Evolutionary conservation across 2,113 vertebrate genomes (phyloP), one percentile per base, ranked within the genome.

Genomic region (Cathartes aura): DNA sequence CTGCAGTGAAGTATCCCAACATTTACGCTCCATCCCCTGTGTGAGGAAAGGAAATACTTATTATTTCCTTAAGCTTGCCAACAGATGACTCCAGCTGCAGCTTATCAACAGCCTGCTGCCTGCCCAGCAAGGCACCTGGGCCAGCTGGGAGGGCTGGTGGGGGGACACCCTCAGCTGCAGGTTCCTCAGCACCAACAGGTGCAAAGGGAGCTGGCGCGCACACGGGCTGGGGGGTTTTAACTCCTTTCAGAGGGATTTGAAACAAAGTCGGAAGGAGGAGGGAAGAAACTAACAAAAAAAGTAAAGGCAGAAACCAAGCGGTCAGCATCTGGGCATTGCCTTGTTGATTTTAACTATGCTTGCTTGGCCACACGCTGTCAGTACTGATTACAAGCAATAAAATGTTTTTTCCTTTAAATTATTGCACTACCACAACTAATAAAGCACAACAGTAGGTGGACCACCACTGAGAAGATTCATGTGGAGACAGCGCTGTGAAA

Each of bases 201-300:
- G 36, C 22, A 3, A 4, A 14, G 14, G n/a, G 20, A 23, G 53
- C 30, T 20, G 63, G 15, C 2, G 13, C 22, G 3, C 17, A 2
- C 13, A 5, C 2, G 3, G 23, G 24, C 19, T 9, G 24, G 38
- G 12, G 30, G 40, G 6, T 2, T 4, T 15, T 8, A 14, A 6
- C 32, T 30, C 21, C n/a, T 15, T 42, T 32, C 5, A 3, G 29
- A 29, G 8, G 3, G 43, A 11, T 8, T 6, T 5, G 40, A 20
- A 70, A 64, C 14, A 9, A 6, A 18, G 34, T 0, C 20, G 9
- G 79, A 26, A 43, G 20, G 20, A 16, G 15, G 11, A 53, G 21
- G 13, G 9, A 40, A 17, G 38, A 50, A n/a, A 20, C 26, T 8
- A 9, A 27, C 8, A 7, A 1, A 9, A 24, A 32, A 45, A 30